A percentile compares a stretch with the other conserved stretches of the same genome.
Evolutionary conservation across 2,797 vertebrate species (phyloP).

Genomic region (Chlorospingus semifuscus): DNA sequence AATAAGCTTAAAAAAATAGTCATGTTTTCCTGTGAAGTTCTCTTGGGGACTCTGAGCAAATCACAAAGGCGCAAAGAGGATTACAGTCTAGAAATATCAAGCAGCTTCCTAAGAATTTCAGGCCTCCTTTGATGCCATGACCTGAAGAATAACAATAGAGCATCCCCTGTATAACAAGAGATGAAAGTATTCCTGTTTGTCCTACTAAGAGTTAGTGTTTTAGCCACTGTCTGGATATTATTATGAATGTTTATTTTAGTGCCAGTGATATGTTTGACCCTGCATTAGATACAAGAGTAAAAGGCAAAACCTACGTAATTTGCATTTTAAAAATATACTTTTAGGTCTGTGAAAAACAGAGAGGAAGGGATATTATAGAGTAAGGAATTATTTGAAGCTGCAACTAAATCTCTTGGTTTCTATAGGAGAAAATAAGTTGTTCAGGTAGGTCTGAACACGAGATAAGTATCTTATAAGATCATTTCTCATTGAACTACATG

Average conservation of each 20-base stretch:
- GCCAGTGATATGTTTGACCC: background rate
- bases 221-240: background rate
- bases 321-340: background rate
- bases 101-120: background rate
- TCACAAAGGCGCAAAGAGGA: background rate
- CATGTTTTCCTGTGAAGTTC: background rate
- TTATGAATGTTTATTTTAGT: background rate
- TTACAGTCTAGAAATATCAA: background rate
- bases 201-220: background rate
- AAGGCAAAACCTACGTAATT: background rate
- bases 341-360: background rate
- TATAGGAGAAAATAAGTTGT: background rate
- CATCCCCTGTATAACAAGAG: background rate
- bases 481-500: background rate
- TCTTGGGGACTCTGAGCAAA: background rate
- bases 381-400: background rate
- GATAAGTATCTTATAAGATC: background rate
- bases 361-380: background rate
- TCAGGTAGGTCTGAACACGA: background rate
- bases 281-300: background rate
- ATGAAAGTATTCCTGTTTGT: background rate
- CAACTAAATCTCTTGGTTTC: background rate
- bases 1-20: background rate
- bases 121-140: background rate
- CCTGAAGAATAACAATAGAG: background rate